A percentile compares a stretch with the other conserved stretches of the same genome.
These are phyloP conservation scores for Anoplopoma fimbria DNA, from an alignment of 2,113 vertebrate species.

Conservation along the genomic window DNA sequence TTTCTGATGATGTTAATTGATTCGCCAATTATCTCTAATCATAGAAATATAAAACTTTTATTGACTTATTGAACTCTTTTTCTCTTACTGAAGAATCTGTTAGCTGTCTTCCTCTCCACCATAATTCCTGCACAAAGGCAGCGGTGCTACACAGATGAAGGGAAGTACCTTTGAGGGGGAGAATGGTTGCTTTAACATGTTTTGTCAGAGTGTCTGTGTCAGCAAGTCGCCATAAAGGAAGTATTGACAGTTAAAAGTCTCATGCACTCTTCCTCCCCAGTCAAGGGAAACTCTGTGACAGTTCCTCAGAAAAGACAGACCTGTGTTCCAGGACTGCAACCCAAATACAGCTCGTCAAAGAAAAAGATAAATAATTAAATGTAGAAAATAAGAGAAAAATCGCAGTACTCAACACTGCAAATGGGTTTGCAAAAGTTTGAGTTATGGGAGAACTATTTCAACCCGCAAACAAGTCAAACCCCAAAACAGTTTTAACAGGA, in stretches of 20 bases:
- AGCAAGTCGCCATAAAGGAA: conserved; percentile 41
- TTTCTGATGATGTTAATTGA: background rate
- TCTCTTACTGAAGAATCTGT: background rate
- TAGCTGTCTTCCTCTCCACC: background rate
- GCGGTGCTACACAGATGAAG: conserved; percentile 26
- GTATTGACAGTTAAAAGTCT: conserved; percentile 40
- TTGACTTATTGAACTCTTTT: background rate
- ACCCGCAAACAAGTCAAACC: conserved; percentile 3
- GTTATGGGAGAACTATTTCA: conserved; percentile 2
- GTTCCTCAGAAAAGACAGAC: conserved; percentile 7
- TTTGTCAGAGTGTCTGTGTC: conserved; percentile 53
- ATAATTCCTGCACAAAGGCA: background rate
- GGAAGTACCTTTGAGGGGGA: conserved; percentile 9
- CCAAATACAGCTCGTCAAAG: background rate
- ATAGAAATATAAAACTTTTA: background rate
- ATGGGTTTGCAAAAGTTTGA: background rate
- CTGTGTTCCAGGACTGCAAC: background rate
- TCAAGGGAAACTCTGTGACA: conserved; percentile 27
- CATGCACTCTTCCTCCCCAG: background rate
- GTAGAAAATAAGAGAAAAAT: background rate
- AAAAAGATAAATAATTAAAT: background rate
- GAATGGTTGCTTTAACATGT: conserved; percentile 28
- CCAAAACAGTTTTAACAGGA: conserved; percentile 27
- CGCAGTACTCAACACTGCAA: background rate
- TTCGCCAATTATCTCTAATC: background rate